These are phyloP conservation scores for Uloborus diversus DNA, from an alignment of 1,140 invertebrate genomes.

Conservation along the genomic window DNA sequence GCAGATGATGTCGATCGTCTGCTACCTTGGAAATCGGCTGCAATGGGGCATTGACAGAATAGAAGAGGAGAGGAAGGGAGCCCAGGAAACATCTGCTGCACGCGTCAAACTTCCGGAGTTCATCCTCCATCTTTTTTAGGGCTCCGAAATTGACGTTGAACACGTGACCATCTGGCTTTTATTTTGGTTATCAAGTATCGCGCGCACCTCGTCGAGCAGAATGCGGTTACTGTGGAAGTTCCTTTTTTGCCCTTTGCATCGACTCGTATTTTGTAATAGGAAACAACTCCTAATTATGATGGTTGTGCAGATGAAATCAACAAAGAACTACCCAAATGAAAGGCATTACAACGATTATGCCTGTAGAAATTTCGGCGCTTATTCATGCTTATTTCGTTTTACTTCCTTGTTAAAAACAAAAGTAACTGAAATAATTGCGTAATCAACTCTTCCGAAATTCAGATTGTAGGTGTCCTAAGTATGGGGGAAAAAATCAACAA, in stretches of 20 bases:
- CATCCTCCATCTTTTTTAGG: too few relatives aligned
- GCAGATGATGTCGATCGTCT: not conserved
- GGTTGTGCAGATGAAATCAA: not conserved
- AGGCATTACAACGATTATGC: not conserved
- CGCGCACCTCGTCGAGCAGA: too few relatives aligned
- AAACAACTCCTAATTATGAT: not conserved
- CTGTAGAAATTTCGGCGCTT: too few relatives aligned
- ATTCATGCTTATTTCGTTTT: too few relatives aligned
- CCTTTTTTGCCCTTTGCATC: not conserved
- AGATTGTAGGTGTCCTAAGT: too few relatives aligned
- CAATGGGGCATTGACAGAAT: not conserved
- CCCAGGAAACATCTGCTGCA: not conserved
- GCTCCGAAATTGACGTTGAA: not conserved
- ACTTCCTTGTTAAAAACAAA: too few relatives aligned
- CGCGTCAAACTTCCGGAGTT: not conserved
- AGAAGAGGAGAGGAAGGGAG: not conserved
- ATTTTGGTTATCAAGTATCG: not conserved
- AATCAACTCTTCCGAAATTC: too few relatives aligned
- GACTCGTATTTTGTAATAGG: not conserved
- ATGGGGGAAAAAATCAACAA: too few relatives aligned
- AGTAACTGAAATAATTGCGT: too few relatives aligned
- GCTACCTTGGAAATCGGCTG: not conserved
- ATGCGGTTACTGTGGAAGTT: not conserved
- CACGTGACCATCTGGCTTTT: not conserved
- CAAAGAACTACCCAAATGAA: not conserved